phyloP scores from a whole-genome alignment of 2,113 vertebrate species.

The Columba janthina region DNA sequence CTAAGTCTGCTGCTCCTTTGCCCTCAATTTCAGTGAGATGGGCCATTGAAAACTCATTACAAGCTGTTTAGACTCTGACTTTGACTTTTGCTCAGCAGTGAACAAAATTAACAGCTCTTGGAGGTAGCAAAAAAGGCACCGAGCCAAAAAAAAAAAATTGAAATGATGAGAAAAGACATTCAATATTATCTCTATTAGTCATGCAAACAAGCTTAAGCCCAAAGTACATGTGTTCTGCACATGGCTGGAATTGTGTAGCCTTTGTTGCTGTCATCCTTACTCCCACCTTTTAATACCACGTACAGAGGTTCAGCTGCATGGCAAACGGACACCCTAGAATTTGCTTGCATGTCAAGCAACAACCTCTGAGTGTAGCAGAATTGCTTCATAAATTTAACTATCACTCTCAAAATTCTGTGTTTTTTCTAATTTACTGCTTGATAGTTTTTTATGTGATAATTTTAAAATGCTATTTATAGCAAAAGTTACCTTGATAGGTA shows the following conservation, averaged over 20 bases:
- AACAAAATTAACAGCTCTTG: conserved; percentile 88
- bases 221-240: conserved; percentile 25
- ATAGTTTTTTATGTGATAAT: conserved; percentile 83
- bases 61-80: conserved; percentile 89
- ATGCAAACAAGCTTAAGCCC: conserved; percentile 73
- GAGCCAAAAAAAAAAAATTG: conserved; percentile 75
- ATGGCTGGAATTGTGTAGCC: conserved; percentile 9
- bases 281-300: not conserved
- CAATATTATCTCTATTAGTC: conserved; percentile 78
- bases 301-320: conserved; percentile 23
- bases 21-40: conserved; percentile 89
- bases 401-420: conserved; percentile 75
- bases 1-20: conserved; percentile 84
- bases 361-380: conserved; percentile 72
- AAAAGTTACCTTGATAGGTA: conserved; percentile 81
- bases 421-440: conserved; percentile 82
- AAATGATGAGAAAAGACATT: conserved; percentile 73
- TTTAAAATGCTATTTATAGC: conserved; percentile 80
- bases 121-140: conserved; percentile 78
- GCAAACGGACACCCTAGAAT: conserved; percentile 16
- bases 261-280: conserved; percentile 14
- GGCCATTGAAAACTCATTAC: conserved; percentile 91
- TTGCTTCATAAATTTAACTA: conserved; percentile 86
- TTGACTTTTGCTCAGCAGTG: conserved; percentile 86
- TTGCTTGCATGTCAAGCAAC: conserved; percentile 75